Evolutionary conservation across 1,140 invertebrate genomes (phyloP).

Genomic region (Ips typographus): DNA sequence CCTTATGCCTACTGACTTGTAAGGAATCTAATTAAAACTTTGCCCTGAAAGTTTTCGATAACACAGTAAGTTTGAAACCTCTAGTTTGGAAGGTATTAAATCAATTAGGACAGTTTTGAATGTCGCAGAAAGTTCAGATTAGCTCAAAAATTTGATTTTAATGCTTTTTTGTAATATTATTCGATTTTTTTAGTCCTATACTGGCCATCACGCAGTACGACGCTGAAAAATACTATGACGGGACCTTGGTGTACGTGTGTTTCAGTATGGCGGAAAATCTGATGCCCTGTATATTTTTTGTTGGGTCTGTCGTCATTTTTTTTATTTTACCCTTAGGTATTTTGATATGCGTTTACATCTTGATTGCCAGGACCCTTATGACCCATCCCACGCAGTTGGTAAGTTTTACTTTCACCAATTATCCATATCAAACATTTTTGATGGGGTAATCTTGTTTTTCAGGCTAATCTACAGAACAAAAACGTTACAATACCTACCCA

Average conservation of each 20-base stretch:
- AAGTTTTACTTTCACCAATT: conserved; percentile 18
- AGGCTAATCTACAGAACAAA: conserved; percentile 31
- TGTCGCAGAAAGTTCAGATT: too few relatives aligned
- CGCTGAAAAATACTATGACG: conserved; percentile 68
- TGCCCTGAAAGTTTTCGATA: not conserved
- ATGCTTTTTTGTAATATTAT: too few relatives aligned
- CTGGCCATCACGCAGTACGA: conserved; percentile 73
- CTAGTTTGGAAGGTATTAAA: too few relatives aligned
- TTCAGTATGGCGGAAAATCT: conserved; percentile 69
- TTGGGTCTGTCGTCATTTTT: conserved; percentile 76
- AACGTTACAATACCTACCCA: conserved; percentile 51
- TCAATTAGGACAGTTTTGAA: too few relatives aligned
- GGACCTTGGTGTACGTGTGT: conserved; percentile 70
- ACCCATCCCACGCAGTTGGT: conserved; percentile 69
- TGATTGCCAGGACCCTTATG: conserved; percentile 82
- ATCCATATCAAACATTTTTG: conserved; percentile 3
- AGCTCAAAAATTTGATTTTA: too few relatives aligned
- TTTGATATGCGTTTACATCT: conserved; percentile 76
- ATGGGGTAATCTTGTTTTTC: not conserved
- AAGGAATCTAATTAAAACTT: conserved; percentile 18
- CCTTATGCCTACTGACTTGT: conserved; percentile 2
- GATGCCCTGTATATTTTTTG: conserved; percentile 77
- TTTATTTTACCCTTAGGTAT: conserved; percentile 81
- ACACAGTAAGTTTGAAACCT: not conserved
- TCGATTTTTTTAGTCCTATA: conserved; percentile 70